Percentiles rank a stretch among this genome's conserved stretches.
Conservation (phyloP, 1,140 invertebrate genomes). For the Nilaparvata lugens region DNA sequence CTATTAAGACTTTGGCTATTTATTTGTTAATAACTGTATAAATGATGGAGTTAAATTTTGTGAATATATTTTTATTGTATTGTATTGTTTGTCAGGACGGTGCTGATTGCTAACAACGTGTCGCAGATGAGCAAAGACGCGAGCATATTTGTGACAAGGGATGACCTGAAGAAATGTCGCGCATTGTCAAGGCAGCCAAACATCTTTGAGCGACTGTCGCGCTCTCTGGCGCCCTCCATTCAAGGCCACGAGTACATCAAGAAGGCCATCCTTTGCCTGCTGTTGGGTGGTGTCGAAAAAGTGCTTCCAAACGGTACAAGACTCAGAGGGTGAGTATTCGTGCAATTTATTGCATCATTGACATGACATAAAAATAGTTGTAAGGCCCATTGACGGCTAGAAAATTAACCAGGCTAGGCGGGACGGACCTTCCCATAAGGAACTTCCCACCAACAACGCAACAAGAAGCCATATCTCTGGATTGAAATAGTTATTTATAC, state of each 20-base stretch:
- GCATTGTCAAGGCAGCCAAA: slow-evolving; percentile 70
- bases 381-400: too few relatives aligned
- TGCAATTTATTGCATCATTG: background rate
- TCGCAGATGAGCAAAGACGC: slow-evolving; percentile 85
- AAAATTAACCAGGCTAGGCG: too few relatives aligned
- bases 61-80: too few relatives aligned
- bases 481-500: too few relatives aligned
- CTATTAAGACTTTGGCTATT: too few relatives aligned
- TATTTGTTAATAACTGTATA: too few relatives aligned
- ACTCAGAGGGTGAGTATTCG: slow-evolving; percentile 66
- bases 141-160: slow-evolving; percentile 65
- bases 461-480: too few relatives aligned
- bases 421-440: too few relatives aligned
- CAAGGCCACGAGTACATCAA: slow-evolving; percentile 97
- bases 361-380: too few relatives aligned
- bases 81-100: slow-evolving; percentile 51
- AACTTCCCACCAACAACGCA: too few relatives aligned
- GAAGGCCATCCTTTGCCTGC: slow-evolving; percentile 88
- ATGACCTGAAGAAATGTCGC: slow-evolving; percentile 88
- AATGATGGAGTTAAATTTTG: too few relatives aligned
- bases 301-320: slow-evolving; percentile 90
- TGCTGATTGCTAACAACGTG: slow-evolving; percentile 91
- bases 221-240: slow-evolving; percentile 95
- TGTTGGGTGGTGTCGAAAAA: slow-evolving; percentile 95
- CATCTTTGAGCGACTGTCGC: slow-evolving; percentile 84